Conservation (phyloP, 2,888 invertebrate species). For the Chymomyza fuscimana region DNA sequence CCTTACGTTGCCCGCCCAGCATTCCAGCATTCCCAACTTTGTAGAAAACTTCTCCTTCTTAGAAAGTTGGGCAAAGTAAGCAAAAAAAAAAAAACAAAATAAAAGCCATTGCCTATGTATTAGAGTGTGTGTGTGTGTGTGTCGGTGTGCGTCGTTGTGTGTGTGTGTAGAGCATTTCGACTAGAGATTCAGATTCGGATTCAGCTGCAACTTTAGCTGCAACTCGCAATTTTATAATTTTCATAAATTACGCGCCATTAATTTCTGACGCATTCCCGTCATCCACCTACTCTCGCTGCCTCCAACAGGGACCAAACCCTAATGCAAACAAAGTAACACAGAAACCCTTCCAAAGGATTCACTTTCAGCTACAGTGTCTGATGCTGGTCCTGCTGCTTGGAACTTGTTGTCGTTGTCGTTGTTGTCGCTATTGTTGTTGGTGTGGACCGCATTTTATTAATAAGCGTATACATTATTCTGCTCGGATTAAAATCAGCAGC, state of each 20-base stretch:
- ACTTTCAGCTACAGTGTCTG: conserved; percentile 19
- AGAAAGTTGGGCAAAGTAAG: not conserved
- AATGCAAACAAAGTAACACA: conserved; percentile 44
- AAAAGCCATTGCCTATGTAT: conserved; percentile 34
- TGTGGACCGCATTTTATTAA: conserved; percentile 55
- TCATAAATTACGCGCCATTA: conserved; percentile 70
- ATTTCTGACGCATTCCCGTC: conserved; percentile 47
- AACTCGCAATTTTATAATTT: conserved; percentile 68
- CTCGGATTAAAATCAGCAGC: conserved; percentile 47
- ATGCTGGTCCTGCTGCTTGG: not conserved
- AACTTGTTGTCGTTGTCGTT: conserved; percentile 19
- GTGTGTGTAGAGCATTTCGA: not conserved
- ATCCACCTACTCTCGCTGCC: no score
- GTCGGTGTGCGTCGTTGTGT: not conserved
- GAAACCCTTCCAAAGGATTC: not conserved
- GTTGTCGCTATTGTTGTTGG: conserved; percentile 18
- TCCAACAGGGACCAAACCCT: not conserved
- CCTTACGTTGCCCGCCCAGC: conserved; percentile 1
- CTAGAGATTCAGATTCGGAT: not conserved
- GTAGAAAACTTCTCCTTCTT: not conserved
- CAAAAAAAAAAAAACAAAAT: not conserved
- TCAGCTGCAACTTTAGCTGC: conserved; percentile 4
- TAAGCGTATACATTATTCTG: conserved; percentile 59
- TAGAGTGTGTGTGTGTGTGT: conserved; percentile 7
- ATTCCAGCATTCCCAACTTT: not conserved